These are phyloP conservation scores for Characodon lateralis DNA, from an alignment of 2,797 vertebrate genomes.

Conservation along the genomic window DNA sequence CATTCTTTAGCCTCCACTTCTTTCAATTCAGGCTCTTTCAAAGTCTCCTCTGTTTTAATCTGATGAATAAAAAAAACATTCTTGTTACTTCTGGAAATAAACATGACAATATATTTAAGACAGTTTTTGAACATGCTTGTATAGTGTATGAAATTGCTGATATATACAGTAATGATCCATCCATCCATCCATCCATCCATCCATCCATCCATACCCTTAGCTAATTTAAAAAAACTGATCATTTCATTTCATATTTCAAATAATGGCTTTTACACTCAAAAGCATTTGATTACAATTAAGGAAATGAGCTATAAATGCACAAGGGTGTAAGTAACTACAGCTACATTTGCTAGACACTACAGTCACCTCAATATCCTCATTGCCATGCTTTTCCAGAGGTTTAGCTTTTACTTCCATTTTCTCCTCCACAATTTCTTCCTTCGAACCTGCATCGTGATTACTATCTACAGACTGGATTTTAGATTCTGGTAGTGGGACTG, in stretches of 20 bases:
- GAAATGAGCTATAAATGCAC: neutral
- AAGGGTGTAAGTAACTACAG: conserved; percentile 14
- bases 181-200: no score
- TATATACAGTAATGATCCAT: neutral
- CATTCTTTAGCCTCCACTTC: conserved; percentile 79
- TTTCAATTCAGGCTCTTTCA: conserved; percentile 81
- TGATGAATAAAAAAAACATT: conserved; percentile 56
- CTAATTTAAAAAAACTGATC: neutral
- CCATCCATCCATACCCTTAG: no score
- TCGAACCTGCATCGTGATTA: conserved; percentile 57
- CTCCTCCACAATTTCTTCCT: conserved; percentile 52
- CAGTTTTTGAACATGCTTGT: neutral
- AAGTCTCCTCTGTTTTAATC: conserved; percentile 78
- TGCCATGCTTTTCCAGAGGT: conserved; percentile 65
- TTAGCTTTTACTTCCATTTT: conserved; percentile 55
- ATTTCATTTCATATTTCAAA: no score
- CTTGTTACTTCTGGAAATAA: neutral
- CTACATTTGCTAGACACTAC: conserved; percentile 49
- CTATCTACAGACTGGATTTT: conserved; percentile 50
- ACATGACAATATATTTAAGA: neutral
- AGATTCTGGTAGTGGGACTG: conserved; percentile 54
- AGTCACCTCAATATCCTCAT: conserved; percentile 80
- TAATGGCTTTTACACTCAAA: neutral
- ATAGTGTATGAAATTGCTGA: no score
- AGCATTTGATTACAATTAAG: neutral